Percentiles rank a stretch among this genome's conserved stretches.
Conservation (phyloP, 2,888 invertebrate species). For the Sphecodes monilicornis region DNA sequence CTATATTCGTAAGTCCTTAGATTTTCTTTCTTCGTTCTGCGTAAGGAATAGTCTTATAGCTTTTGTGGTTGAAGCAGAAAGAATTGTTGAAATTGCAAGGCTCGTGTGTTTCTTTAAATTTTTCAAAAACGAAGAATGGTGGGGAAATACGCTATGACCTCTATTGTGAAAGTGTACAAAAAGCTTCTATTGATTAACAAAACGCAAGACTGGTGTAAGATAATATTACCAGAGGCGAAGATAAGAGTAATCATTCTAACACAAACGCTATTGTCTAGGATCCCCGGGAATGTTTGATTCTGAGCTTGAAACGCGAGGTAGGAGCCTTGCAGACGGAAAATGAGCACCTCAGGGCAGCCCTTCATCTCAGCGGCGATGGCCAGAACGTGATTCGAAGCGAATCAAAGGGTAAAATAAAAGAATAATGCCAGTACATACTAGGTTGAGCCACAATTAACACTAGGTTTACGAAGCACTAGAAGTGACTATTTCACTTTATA, state of each 20-base stretch:
- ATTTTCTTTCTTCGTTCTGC: too few relatives aligned
- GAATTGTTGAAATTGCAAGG: too few relatives aligned
- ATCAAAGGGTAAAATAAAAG: conserved; percentile 68
- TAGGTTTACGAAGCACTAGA: too few relatives aligned
- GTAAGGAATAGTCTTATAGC: too few relatives aligned
- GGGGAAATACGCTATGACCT: too few relatives aligned
- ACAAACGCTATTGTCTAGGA: conserved; percentile 86
- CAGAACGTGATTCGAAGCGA: conserved; percentile 69
- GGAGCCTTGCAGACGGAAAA: conserved; percentile 94
- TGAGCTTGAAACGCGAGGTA: conserved; percentile 95
- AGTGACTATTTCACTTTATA: too few relatives aligned
- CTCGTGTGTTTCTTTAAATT: too few relatives aligned
- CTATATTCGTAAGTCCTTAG: too few relatives aligned
- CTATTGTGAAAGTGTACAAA: neutral
- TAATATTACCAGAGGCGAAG: too few relatives aligned
- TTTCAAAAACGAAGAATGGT: too few relatives aligned
- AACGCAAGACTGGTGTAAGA: neutral
- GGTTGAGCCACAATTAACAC: too few relatives aligned
- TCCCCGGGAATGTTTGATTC: conserved; percentile 95
- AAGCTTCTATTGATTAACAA: neutral
- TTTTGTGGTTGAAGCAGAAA: too few relatives aligned
- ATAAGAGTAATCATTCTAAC: neutral
- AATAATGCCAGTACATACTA: neutral
- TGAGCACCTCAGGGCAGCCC: conserved; percentile 92
- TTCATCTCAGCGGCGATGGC: conserved; percentile 88